A percentile compares a stretch with the other conserved stretches of the same genome.
Conservation (phyloP, 2,888 invertebrate genomes). For the Mylabris sibirica region DNA sequence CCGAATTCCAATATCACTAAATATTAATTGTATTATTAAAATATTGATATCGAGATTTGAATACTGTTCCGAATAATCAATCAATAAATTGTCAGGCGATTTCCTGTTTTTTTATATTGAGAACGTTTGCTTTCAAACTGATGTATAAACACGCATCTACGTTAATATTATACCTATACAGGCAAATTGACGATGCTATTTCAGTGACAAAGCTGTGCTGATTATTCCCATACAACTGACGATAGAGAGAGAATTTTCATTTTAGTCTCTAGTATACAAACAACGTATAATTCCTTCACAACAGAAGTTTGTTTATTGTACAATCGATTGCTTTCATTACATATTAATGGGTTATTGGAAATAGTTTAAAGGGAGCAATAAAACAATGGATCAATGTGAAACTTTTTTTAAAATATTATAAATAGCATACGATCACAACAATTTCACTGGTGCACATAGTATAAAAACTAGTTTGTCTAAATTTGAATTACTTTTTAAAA, state of each 20-base stretch:
- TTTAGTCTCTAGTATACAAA: neutral
- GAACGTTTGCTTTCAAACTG: constrained; percentile 3
- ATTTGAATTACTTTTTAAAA: constrained; percentile 17
- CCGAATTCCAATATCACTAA: neutral
- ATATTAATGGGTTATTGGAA: neutral
- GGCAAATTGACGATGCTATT: neutral
- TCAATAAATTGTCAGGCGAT: neutral
- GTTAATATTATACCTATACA: neutral
- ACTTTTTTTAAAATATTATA: constrained; percentile 21
- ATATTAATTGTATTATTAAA: constrained; percentile 1
- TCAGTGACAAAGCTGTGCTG: neutral
- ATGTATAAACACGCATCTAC: neutral
- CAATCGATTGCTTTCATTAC: neutral
- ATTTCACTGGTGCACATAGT: constrained; percentile 26
- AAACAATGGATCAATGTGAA: constrained; percentile 14
- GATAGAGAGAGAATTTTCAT: neutral
- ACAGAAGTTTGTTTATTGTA: neutral
- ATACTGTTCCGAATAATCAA: neutral
- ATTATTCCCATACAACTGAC: neutral
- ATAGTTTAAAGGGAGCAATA: neutral
- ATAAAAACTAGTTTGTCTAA: constrained; percentile 29
- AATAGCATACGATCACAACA: constrained; percentile 22
- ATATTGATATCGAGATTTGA: neutral
- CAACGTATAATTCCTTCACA: neutral
- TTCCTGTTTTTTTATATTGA: neutral